phyloP scores from a whole-genome alignment of 2,888 invertebrate species.

The Andrena chrysosceles region DNA sequence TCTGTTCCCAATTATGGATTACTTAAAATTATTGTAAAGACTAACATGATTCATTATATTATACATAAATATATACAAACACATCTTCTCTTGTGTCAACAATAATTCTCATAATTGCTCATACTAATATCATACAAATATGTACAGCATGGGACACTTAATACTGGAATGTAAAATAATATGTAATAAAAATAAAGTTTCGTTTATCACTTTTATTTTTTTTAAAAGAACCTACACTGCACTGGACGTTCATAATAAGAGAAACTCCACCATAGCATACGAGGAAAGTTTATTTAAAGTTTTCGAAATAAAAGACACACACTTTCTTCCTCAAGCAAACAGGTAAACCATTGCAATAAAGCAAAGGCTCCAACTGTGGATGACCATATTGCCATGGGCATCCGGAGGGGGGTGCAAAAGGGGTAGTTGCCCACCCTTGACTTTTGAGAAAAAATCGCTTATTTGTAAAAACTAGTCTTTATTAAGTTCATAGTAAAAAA shows the following conservation, averaged over 20 bases:
- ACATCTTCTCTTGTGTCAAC: constrained; percentile 73
- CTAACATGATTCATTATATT: constrained; percentile 70
- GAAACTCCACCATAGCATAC: neutral
- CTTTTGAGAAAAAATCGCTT: too few relatives aligned
- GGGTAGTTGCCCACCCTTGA: too few relatives aligned
- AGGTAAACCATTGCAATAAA: neutral
- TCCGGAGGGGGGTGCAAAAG: too few relatives aligned
- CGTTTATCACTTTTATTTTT: neutral
- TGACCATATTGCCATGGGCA: too few relatives aligned
- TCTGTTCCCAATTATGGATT: constrained; percentile 56
- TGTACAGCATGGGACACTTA: constrained; percentile 43
- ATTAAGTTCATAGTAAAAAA: too few relatives aligned
- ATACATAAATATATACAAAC: constrained; percentile 80
- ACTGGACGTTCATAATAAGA: too few relatives aligned
- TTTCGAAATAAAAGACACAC: too few relatives aligned
- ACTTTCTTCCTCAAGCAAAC: too few relatives aligned
- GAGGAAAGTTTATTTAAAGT: neutral
- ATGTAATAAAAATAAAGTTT: neutral
- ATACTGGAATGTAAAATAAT: constrained; percentile 4
- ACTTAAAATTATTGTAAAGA: constrained; percentile 70
- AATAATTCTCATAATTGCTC: constrained; percentile 70
- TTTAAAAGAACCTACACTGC: neutral
- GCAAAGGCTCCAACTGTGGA: too few relatives aligned
- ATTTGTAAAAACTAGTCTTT: too few relatives aligned
- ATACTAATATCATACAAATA: constrained; percentile 70